phyloP scores from a whole-genome alignment of 2,888 invertebrate genomes.

The Azorinus chamasolen region DNA sequence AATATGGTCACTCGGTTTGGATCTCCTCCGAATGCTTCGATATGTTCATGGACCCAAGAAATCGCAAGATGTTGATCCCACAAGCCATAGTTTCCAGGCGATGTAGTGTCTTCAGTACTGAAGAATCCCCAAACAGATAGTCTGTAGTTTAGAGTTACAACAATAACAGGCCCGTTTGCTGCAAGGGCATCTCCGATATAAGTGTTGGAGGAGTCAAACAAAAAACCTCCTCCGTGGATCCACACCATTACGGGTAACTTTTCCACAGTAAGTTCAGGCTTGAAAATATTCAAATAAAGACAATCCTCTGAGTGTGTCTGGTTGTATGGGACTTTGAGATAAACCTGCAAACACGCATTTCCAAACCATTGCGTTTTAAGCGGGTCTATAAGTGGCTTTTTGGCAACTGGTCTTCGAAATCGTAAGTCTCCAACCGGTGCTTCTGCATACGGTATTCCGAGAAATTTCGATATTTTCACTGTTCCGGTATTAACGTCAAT shows the following conservation, averaged over 20 bases:
- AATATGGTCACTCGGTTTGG: constrained; percentile 58
- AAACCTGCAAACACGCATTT: too few species aligned
- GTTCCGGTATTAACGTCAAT: too few species aligned
- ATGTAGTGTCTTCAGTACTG: constrained; percentile 36
- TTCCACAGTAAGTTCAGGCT: constrained; percentile 14
- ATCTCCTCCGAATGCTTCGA: constrained; percentile 64
- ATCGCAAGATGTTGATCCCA: constrained; percentile 70
- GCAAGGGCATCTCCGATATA: constrained; percentile 20
- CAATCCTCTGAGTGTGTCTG: constrained; percentile 50
- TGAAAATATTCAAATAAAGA: constrained; percentile 59
- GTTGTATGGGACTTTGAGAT: too few species aligned
- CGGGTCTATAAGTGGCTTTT: too few species aligned
- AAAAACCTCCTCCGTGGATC: constrained; percentile 42
- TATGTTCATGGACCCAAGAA: constrained; percentile 68
- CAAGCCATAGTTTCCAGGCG: constrained; percentile 70
- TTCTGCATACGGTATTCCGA: too few species aligned
- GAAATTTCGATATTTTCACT: too few species aligned
- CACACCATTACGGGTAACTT: constrained; percentile 32
- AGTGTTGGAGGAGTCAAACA: neutral
- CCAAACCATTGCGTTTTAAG: too few species aligned
- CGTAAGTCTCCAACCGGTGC: too few species aligned
- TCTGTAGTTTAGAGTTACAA: constrained; percentile 65
- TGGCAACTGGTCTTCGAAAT: too few species aligned
- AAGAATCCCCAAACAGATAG: constrained; percentile 67
- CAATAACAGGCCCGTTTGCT: constrained; percentile 30